Conservation (phyloP, 2,888 invertebrate species). For the Amiota mariae region DNA sequence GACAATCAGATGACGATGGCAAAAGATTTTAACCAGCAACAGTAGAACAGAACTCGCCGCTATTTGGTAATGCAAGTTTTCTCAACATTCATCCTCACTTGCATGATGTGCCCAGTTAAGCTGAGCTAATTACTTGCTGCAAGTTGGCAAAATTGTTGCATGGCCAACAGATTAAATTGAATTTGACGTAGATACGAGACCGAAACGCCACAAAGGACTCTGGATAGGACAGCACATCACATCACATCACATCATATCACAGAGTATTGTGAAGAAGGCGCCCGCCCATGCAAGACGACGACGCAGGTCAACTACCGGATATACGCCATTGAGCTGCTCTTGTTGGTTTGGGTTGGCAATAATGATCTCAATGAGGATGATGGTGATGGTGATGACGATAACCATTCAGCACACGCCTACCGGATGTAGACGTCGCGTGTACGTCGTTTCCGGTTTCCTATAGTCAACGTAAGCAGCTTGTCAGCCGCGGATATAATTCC, state of each 20-base stretch:
- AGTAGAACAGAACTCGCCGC: neutral
- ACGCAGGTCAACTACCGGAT: slow-evolving; percentile 19
- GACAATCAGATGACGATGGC: slow-evolving; percentile 34
- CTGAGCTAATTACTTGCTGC: slow-evolving; percentile 69
- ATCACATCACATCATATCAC: no score
- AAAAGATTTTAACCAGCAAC: slow-evolving; percentile 23
- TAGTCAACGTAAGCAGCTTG: slow-evolving; percentile 4
- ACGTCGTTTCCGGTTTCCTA: slow-evolving; percentile 60
- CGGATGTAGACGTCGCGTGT: slow-evolving; percentile 62
- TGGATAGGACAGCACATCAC: no score
- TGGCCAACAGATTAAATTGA: slow-evolving; percentile 65
- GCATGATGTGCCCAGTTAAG: slow-evolving; percentile 45
- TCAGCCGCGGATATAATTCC: neutral
- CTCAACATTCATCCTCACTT: neutral
- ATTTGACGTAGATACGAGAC: slow-evolving; percentile 51
- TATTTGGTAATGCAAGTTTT: no score
- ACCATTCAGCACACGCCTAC: slow-evolving; percentile 31
- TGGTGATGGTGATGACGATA: no score
- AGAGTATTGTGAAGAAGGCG: no score
- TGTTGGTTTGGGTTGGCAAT: slow-evolving; percentile 32
- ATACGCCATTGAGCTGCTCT: slow-evolving; percentile 17
- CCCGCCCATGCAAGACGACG: neutral
- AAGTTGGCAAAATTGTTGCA: slow-evolving; percentile 68
- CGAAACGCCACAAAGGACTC: neutral
- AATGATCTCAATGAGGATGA: slow-evolving; percentile 27